These are phyloP conservation scores for Meloidogyne floridensis DNA, from an alignment of 1,140 invertebrate species.

Conservation along the genomic window DNA sequence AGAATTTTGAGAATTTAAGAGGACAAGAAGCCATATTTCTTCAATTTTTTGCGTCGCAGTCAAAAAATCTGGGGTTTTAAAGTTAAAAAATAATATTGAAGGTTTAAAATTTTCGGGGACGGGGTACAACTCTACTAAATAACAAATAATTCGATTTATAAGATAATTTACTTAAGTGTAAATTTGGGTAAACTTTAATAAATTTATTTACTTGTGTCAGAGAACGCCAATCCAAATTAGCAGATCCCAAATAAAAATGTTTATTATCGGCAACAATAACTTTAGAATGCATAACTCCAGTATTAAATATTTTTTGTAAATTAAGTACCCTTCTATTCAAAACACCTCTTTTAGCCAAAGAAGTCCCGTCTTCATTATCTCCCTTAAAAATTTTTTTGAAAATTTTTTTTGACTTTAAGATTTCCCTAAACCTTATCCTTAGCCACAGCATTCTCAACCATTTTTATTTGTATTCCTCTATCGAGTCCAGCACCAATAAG, in stretches of 20 bases:
- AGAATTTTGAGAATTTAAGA: too few relatives aligned
- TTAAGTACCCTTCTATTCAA: constrained; percentile 80
- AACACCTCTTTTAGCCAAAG: constrained; percentile 55
- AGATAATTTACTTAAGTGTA: background rate
- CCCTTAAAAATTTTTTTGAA: constrained; percentile 27
- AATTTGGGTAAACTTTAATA: background rate
- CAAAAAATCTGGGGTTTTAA: too few relatives aligned
- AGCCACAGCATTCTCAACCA: constrained; percentile 62
- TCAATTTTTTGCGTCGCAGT: too few relatives aligned
- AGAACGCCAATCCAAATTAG: constrained; percentile 83
- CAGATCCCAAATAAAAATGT: constrained; percentile 71
- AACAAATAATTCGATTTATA: background rate
- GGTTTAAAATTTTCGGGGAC: too few relatives aligned
- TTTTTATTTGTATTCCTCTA: constrained; percentile 51
- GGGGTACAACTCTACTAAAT: too few relatives aligned
- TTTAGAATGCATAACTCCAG: constrained; percentile 91
- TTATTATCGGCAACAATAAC: constrained; percentile 79
- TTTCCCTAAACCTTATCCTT: constrained; percentile 52
- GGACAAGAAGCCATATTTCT: too few relatives aligned
- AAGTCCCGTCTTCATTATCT: constrained; percentile 61
- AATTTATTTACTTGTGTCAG: constrained; percentile 78
- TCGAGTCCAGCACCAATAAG: constrained; percentile 44
- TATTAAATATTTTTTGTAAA: constrained; percentile 79
- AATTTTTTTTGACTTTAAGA: background rate
- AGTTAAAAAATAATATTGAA: too few relatives aligned